Conservation (phyloP, 1,140 invertebrate species). For the Sinella curviseta region DNA sequence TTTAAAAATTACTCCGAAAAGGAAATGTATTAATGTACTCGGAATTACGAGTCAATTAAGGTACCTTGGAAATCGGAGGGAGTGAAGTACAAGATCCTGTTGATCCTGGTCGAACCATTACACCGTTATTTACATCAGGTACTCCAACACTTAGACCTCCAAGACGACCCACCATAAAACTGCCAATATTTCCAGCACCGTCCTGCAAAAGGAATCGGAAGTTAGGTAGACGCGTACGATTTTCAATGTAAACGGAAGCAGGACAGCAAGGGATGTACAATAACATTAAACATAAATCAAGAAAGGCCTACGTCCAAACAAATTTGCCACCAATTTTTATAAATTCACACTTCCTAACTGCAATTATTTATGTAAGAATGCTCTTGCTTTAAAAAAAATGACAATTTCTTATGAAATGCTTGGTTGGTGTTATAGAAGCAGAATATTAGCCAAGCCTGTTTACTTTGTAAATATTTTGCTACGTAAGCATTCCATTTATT, state of each 20-base stretch:
- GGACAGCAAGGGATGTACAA: background rate
- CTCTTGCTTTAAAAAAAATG: no score
- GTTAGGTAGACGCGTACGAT: no score
- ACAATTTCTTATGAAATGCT: no score
- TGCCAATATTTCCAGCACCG: constrained; percentile 48
- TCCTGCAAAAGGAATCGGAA: constrained; percentile 24
- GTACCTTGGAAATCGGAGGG: constrained; percentile 50
- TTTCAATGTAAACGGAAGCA: background rate
- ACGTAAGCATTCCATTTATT: no score
- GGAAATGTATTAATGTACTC: no score
- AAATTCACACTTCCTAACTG: no score
- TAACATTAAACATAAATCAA: background rate
- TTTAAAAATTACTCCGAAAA: background rate
- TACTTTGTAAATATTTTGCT: no score
- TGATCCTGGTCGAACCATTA: constrained; percentile 50
- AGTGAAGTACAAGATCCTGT: constrained; percentile 49
- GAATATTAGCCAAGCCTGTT: no score
- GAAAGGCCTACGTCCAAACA: no score
- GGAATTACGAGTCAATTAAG: constrained; percentile 2
- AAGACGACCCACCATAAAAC: constrained; percentile 52
- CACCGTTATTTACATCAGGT: constrained; percentile 50
- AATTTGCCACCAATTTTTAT: no score
- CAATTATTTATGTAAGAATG: no score
- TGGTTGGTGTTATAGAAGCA: no score
- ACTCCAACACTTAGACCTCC: constrained; percentile 51